A percentile compares a stretch with the other conserved stretches of the same genome.
Evolutionary conservation across 1,140 invertebrate genomes (phyloP).

Genomic region (Drosophila erecta): DNA sequence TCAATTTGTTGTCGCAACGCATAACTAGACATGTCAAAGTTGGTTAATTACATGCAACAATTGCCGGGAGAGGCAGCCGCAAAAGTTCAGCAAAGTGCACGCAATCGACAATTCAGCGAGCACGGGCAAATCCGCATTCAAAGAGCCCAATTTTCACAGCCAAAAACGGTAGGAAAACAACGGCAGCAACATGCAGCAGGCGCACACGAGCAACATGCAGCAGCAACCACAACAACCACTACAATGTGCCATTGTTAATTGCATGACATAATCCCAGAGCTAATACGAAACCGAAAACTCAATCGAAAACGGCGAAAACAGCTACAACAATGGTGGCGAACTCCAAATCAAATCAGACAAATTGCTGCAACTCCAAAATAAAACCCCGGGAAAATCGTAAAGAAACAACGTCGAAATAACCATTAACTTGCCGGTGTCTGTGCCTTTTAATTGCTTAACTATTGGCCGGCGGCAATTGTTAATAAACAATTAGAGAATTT

Average conservation of each 20-base stretch:
- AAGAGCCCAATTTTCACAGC: slow-evolving; percentile 55
- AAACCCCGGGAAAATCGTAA: slow-evolving; percentile 24
- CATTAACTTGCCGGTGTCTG: slow-evolving; percentile 37
- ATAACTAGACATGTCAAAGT: slow-evolving; percentile 76
- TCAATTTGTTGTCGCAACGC: slow-evolving; percentile 73
- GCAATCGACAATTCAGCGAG: slow-evolving; percentile 61
- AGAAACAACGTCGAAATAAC: slow-evolving; percentile 14
- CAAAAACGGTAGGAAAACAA: slow-evolving; percentile 68
- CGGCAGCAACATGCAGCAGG: slow-evolving; percentile 24
- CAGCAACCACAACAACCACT: slow-evolving; percentile 34
- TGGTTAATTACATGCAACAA: slow-evolving; percentile 73
- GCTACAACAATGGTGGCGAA: slow-evolving; percentile 39
- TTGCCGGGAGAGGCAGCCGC: slow-evolving; percentile 40
- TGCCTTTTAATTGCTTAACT: slow-evolving; percentile 80
- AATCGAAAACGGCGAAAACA: slow-evolving; percentile 54
- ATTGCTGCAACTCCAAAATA: slow-evolving; percentile 48
- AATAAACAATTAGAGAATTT: slow-evolving; percentile 79
- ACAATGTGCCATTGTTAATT: slow-evolving; percentile 80
- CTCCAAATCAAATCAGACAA: slow-evolving; percentile 63
- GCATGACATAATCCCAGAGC: slow-evolving; percentile 77
- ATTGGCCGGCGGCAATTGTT: slow-evolving; percentile 76
- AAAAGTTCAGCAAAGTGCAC: slow-evolving; percentile 76
- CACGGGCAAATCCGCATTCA: slow-evolving; percentile 40
- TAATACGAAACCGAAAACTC: slow-evolving; percentile 79
- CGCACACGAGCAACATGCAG: slow-evolving; percentile 49